A percentile compares a stretch with the other conserved stretches of the same genome.
These are phyloP conservation scores for Callosobruchus maculatus DNA, from an alignment of 2,888 invertebrate genomes.

Conservation along the genomic window DNA sequence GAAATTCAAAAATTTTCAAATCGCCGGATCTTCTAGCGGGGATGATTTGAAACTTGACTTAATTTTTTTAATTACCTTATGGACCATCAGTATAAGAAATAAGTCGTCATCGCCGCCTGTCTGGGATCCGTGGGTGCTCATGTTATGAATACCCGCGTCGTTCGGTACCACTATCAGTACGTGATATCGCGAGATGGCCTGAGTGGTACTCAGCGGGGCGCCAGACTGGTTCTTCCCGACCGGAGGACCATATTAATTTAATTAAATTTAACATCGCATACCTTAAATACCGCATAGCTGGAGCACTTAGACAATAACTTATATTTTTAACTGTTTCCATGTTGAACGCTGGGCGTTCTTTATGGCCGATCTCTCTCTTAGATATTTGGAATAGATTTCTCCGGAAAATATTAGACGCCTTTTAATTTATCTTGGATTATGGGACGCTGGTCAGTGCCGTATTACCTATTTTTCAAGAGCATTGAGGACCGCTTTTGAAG, in stretches of 20 bases:
- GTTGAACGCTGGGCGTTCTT: background rate
- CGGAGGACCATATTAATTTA: constrained; percentile 44
- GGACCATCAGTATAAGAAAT: background rate
- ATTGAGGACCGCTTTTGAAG: too few species aligned
- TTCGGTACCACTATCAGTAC: background rate
- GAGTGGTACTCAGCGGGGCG: constrained; percentile 33
- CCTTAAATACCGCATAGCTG: constrained; percentile 39
- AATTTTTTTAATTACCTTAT: too few species aligned
- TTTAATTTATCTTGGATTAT: background rate
- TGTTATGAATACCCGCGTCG: background rate
- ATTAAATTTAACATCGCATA: constrained; percentile 49
- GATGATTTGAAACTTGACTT: too few species aligned
- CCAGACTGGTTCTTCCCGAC: constrained; percentile 35
- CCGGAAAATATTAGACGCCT: background rate
- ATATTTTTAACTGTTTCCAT: constrained; percentile 9
- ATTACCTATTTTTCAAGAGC: too few species aligned
- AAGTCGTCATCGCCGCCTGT: background rate
- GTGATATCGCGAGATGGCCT: background rate
- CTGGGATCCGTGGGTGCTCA: background rate
- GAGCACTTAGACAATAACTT: constrained; percentile 30
- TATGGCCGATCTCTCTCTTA: background rate
- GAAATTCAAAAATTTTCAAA: too few species aligned
- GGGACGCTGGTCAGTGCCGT: background rate
- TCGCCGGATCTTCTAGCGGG: too few species aligned
- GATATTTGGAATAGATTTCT: background rate